Evolutionary conservation across 2,797 vertebrate species (phyloP).

Genomic region (Sebastes variabilis): DNA sequence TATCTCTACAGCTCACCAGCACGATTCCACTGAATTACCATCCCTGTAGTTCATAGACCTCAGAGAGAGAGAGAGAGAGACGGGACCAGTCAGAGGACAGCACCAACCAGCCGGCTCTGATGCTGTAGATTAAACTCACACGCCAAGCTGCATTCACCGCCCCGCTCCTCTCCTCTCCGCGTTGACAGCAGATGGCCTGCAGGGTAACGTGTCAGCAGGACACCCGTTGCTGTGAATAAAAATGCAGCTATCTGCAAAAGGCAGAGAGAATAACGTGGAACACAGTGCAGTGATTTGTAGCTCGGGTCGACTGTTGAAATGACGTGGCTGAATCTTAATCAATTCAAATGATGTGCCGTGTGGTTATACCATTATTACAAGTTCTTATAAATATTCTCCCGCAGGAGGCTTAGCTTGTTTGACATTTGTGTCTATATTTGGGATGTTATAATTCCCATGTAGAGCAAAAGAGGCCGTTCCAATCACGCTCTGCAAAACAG

Average conservation of each 20-base stretch:
- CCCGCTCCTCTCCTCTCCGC: not conserved
- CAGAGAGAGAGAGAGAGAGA: not conserved
- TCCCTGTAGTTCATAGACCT: conserved; percentile 8
- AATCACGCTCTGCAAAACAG: conserved; percentile 45
- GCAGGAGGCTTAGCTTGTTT: conserved; percentile 45
- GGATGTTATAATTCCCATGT: conserved; percentile 50
- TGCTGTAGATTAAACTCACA: conserved; percentile 44
- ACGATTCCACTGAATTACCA: not conserved
- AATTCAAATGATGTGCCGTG: conserved; percentile 23
- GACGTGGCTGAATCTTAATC: conserved; percentile 37
- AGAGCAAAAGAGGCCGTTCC: conserved; percentile 27
- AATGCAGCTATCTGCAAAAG: conserved; percentile 45
- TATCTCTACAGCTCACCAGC: not conserved
- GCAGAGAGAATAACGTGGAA: conserved; percentile 8
- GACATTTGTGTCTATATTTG: conserved; percentile 68
- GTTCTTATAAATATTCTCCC: conserved; percentile 37
- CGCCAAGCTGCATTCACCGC: conserved; percentile 36
- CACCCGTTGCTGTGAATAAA: conserved; percentile 54
- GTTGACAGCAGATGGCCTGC: conserved; percentile 57
- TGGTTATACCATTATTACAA: conserved; percentile 27
- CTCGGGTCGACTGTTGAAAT: not conserved
- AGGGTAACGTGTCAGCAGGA: conserved; percentile 63
- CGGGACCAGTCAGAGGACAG: conserved; percentile 27
- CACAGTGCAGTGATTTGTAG: not conserved
- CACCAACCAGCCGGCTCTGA: conserved; percentile 24